phyloP scores from a whole-genome alignment of 1,140 invertebrate species.

The Mya arenaria region DNA sequence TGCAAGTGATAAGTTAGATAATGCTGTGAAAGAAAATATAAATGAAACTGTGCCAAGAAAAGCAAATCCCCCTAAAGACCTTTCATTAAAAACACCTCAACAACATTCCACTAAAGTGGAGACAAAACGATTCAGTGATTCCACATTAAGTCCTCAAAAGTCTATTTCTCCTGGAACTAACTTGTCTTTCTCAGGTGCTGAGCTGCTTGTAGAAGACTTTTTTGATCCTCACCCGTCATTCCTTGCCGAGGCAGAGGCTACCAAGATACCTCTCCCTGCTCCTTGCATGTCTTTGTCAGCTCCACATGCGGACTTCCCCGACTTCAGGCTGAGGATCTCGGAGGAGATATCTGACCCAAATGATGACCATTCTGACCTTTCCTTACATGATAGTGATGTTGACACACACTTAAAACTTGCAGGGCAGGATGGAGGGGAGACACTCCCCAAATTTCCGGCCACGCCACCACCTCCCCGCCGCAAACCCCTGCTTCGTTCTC shows the following conservation, averaged over 20 bases:
- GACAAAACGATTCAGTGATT: no score
- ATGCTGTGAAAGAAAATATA: background rate
- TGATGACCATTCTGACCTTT: no score
- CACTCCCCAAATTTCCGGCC: background rate
- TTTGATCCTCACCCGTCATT: no score
- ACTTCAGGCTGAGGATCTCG: no score
- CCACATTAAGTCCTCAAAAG: background rate
- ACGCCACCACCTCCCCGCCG: background rate
- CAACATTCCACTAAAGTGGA: no score
- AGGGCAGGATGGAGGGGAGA: background rate
- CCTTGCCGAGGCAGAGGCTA: slow-evolving; percentile 1
- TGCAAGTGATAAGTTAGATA: background rate
- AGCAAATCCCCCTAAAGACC: background rate
- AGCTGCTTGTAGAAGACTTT: no score
- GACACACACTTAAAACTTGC: background rate
- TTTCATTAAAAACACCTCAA: no score
- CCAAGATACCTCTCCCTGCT: slow-evolving; percentile 1
- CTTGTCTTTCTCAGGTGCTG: no score
- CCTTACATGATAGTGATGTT: background rate
- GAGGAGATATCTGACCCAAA: no score
- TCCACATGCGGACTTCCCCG: slow-evolving; percentile 12
- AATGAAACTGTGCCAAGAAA: background rate
- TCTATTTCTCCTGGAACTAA: no score
- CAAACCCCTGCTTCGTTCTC: slow-evolving; percentile 18
- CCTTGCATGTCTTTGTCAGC: slow-evolving; percentile 27